These are phyloP conservation scores for Autographa gamma DNA, from an alignment of 2,888 invertebrate genomes.

Conservation along the genomic window DNA sequence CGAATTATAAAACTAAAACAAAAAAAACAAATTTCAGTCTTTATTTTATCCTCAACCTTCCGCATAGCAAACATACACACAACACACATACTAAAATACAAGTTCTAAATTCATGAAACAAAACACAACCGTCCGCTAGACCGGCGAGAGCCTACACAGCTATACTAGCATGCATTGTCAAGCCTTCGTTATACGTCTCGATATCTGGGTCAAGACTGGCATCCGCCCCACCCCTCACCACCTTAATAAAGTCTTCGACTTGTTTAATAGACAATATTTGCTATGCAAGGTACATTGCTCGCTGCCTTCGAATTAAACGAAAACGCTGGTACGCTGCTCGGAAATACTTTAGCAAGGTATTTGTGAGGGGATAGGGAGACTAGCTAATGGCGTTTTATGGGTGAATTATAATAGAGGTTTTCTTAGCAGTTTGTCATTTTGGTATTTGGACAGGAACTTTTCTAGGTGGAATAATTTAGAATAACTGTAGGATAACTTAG, in stretches of 20 bases:
- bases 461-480: no score
- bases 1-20: no score
- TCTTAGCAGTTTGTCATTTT: not conserved
- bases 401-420: not conserved
- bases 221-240: slow-evolving; percentile 21
- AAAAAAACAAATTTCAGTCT: no score
- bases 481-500: no score
- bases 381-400: not conserved
- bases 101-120: not conserved
- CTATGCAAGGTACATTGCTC: slow-evolving; percentile 48
- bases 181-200: slow-evolving; percentile 32
- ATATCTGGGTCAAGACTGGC: slow-evolving; percentile 57
- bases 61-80: no score
- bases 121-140: not conserved
- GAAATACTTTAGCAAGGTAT: slow-evolving; percentile 6
- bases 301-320: slow-evolving; percentile 27
- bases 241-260: slow-evolving; percentile 55
- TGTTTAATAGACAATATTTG: slow-evolving; percentile 60
- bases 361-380: not conserved
- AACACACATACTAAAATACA: not conserved
- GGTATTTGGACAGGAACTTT: no score
- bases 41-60: no score
- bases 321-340: slow-evolving; percentile 7
- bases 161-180: slow-evolving; percentile 41
- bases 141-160: slow-evolving; percentile 1